These are phyloP conservation scores for Scomber colias DNA, from an alignment of 2,113 vertebrate species.

Conservation along the genomic window DNA sequence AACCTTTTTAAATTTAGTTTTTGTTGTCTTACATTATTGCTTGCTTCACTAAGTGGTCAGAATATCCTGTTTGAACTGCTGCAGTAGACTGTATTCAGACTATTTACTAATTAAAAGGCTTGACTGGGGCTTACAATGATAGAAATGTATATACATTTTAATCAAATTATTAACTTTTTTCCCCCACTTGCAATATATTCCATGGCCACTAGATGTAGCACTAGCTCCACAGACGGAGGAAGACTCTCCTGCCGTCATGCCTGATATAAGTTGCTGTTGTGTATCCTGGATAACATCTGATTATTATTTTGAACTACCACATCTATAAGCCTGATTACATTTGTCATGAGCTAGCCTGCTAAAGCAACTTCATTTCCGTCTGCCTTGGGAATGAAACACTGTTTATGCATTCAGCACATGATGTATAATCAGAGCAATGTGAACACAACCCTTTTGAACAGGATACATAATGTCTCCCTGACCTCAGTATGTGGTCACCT, in stretches of 20 bases:
- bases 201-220: constrained; percentile 61
- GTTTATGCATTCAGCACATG: not conserved
- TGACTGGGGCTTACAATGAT: not conserved
- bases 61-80: not conserved
- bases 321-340: not conserved
- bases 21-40: not conserved
- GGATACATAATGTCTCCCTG: not conserved
- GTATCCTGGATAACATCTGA: not conserved
- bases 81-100: not conserved
- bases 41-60: not conserved
- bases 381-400: not conserved
- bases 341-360: not conserved
- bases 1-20: not conserved
- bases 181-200: not conserved
- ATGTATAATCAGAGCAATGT: constrained; percentile 1
- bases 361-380: not conserved
- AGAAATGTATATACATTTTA: not conserved
- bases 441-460: not conserved
- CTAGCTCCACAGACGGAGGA: not conserved
- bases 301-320: not conserved
- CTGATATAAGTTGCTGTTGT: not conserved
- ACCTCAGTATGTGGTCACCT: constrained; percentile 7
- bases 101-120: not conserved
- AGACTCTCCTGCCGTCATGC: not conserved
- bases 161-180: no score